Evolutionary conservation across 2,797 vertebrate genomes (phyloP).

Genomic region (Prionace glauca): DNA sequence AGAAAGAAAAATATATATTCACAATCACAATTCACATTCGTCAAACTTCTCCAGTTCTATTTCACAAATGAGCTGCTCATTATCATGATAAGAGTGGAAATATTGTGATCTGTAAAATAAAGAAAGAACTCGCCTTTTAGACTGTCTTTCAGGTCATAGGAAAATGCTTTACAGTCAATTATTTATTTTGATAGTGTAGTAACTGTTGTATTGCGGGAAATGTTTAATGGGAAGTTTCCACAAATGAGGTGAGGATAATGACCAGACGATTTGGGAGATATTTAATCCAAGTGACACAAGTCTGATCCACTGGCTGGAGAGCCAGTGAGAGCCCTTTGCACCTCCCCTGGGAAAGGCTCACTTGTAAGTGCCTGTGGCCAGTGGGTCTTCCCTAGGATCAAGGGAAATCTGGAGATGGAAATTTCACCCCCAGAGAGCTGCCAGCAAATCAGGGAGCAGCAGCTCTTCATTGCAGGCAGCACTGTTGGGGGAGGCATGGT

Average conservation of each 20-base stretch:
- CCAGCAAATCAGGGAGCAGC: too few species aligned
- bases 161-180: not conserved
- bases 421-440: too few species aligned
- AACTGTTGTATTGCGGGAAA: not conserved
- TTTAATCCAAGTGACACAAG: too few species aligned
- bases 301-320: too few species aligned
- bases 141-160: not conserved
- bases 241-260: not conserved
- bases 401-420: too few species aligned
- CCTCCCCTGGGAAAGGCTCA: too few species aligned
- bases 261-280: not conserved
- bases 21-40: not conserved
- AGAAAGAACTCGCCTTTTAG: not conserved
- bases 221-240: not conserved
- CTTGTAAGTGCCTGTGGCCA: too few species aligned
- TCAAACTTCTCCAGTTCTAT: not conserved
- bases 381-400: too few species aligned
- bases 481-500: too few species aligned
- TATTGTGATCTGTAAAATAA: not conserved
- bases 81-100: not conserved
- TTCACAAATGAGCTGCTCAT: not conserved
- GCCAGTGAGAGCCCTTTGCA: too few species aligned
- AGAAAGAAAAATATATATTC: not conserved
- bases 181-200: too few species aligned
- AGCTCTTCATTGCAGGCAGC: too few species aligned